Evolutionary conservation across 2,888 invertebrate species (phyloP), one percentile per base, ranked within the genome.

Genomic region (Digitonthophagus gazella): DNA sequence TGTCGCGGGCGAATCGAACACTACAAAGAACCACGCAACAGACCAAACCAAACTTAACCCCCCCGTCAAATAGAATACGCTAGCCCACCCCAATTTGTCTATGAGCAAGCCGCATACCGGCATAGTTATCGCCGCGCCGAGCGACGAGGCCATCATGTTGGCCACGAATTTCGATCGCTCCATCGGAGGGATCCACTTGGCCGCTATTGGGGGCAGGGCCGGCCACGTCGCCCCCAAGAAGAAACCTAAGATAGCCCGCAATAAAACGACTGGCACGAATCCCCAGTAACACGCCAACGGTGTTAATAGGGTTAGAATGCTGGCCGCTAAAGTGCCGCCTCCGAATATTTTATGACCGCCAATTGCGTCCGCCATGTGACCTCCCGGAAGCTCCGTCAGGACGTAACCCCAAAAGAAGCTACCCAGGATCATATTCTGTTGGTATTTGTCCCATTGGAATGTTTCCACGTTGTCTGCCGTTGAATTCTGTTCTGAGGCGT

Each of bases 371-470:
- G 95, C 93, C 75, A 96, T 85, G 74, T 93, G 87, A 66, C 96
- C 96, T 15, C 95, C 96, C 1, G 95, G 96, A 72, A 96, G 83
- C 83, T 96, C 96, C 72, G 95, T 95, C 70, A 94, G 86, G 61
- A 96, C 89, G 82, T 96, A 96, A 8, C 96, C 96, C 92, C 94
- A 96, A 86, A 93, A 96, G 87, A 96, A 96, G 76, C 91, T 90
- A 56, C 95, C 94, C 19, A 95, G 85, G 58, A 96, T 88, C 71
- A 91, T 86, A 77, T 95, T 95, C 79, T 91, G 91, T 77, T 92
- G 88, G 76, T 91, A 88, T 69, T 89, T 88, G 80, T 91, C 88
- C 95, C 95, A 96, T 16, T 87, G 81, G 83, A 92, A 95, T 72
- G 88, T 87, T 0, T 87, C 56, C 5, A 15, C 66, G 71, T 28